A percentile compares a stretch with the other conserved stretches of the same genome.
phyloP scores from a whole-genome alignment of 2,113 vertebrate species.

The Hylia prasina region DNA sequence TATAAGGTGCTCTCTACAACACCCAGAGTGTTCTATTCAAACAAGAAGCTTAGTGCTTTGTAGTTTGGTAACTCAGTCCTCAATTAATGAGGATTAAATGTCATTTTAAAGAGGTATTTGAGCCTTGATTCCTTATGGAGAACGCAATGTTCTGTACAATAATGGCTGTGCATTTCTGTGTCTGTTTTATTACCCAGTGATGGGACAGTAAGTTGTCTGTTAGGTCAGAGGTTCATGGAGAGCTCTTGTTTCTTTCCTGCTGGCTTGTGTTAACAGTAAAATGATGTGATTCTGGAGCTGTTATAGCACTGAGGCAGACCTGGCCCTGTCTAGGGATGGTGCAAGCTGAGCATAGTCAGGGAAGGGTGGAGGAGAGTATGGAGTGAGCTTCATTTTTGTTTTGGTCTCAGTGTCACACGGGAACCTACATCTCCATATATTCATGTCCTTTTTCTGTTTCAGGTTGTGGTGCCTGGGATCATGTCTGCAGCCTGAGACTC shows the following conservation, averaged over 20 bases:
- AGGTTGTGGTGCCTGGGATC: slow-evolving; percentile 96
- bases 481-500: slow-evolving; percentile 84
- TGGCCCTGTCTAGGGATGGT: neutral
- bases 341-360: neutral
- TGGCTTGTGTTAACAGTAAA: neutral
- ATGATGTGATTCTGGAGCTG: neutral
- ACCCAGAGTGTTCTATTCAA: neutral
- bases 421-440: neutral
- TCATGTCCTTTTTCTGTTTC: neutral
- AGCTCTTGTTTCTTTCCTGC: neutral
- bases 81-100: neutral
- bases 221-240: neutral
- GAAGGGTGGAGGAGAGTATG: neutral
- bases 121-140: neutral
- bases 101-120: neutral
- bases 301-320: neutral
- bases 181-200: neutral
- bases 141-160: neutral
- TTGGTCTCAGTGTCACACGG: neutral
- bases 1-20: neutral
- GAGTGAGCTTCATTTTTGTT: neutral
- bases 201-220: neutral
- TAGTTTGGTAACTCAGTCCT: neutral
- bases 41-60: neutral
- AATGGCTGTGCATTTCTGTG: neutral